A percentile compares a stretch with the other conserved stretches of the same genome.
These are phyloP conservation scores for Tinea pellionella DNA, from an alignment of 2,888 invertebrate species.

Conservation along the genomic window DNA sequence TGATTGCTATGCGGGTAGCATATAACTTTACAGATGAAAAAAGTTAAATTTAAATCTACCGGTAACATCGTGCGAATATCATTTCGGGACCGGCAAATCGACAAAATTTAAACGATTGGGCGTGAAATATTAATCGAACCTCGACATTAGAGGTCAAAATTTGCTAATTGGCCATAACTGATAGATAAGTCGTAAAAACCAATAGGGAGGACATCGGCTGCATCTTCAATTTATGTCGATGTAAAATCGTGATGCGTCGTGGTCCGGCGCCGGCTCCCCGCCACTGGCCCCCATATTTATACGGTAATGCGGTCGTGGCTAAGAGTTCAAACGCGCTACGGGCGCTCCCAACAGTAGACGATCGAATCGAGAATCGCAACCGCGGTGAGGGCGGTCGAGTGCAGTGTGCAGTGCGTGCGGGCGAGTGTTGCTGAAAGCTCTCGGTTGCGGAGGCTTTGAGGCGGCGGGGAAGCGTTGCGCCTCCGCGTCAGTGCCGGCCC, in stretches of 20 bases:
- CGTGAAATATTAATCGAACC: neutral
- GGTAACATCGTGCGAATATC: neutral
- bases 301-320: slow-evolving; percentile 61
- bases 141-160: slow-evolving; percentile 20
- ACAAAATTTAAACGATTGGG: neutral
- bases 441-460: slow-evolving; percentile 60
- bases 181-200: slow-evolving; percentile 61
- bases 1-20: too few species aligned
- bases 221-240: slow-evolving; percentile 64
- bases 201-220: slow-evolving; percentile 63
- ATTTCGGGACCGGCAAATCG: neutral
- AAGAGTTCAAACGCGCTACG: slow-evolving; percentile 68
- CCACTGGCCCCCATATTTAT: slow-evolving; percentile 67
- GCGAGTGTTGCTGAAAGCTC: slow-evolving; percentile 65
- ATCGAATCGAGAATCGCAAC: slow-evolving; percentile 56
- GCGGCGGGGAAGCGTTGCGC: slow-evolving; percentile 35
- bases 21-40: too few species aligned
- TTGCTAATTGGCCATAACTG: slow-evolving; percentile 61
- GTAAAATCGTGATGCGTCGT: slow-evolving; percentile 62
- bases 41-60: neutral
- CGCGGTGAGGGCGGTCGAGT: slow-evolving; percentile 62
- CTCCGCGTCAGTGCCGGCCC: slow-evolving; percentile 67
- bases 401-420: slow-evolving; percentile 65
- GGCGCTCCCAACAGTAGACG: slow-evolving; percentile 66
- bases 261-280: slow-evolving; percentile 55